Evolutionary conservation across 2,797 vertebrate genomes (phyloP).

Genomic region (Sebastiscus tertius): DNA sequence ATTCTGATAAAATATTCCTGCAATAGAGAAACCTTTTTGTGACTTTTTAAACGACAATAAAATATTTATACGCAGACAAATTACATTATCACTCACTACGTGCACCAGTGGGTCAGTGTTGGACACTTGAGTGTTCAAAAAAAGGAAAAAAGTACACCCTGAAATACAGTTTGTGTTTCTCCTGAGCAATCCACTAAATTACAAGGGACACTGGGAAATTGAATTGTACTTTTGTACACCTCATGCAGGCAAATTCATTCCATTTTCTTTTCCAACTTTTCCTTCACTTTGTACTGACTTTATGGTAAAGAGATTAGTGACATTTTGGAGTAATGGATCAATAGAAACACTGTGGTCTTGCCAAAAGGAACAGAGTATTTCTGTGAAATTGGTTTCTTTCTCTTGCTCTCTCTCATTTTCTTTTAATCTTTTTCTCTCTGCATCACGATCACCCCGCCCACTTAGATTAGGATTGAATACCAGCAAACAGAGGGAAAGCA

Average conservation of each 20-base stretch:
- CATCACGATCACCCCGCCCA: conserved; percentile 2
- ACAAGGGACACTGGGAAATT: neutral
- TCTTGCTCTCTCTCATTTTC: conserved; percentile 22
- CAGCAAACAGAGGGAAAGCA: neutral
- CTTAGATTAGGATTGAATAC: conserved; percentile 7
- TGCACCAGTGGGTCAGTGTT: neutral
- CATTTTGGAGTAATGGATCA: conserved; percentile 51
- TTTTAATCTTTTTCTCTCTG: conserved; percentile 33
- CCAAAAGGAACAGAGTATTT: conserved; percentile 20
- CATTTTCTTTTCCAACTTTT: conserved; percentile 5
- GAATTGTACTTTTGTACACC: neutral
- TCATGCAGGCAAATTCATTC: neutral
- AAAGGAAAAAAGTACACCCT: neutral
- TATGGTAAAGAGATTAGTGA: conserved; percentile 33
- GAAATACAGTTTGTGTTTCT: neutral
- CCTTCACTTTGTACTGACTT: conserved; percentile 17
- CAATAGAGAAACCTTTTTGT: no score
- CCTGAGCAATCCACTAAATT: neutral
- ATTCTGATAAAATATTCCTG: neutral
- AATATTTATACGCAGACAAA: neutral
- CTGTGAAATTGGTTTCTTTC: conserved; percentile 14
- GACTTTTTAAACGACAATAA: neutral
- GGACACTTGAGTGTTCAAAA: neutral
- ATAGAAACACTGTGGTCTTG: conserved; percentile 34
- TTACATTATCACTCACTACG: neutral